Conservation (phyloP, 2,888 invertebrate species). For the Pseudoips prasinana region DNA sequence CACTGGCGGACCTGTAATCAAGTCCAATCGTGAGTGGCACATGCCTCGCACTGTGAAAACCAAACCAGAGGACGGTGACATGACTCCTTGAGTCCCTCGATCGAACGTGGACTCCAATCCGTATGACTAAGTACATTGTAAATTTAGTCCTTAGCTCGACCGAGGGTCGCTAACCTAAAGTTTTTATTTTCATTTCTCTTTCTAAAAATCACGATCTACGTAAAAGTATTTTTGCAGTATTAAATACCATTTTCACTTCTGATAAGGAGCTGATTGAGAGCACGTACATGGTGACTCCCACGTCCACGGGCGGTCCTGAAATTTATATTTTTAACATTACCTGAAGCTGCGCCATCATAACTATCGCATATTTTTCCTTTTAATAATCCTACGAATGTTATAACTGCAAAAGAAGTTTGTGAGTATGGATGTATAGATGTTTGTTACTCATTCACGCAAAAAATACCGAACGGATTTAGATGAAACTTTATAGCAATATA, state of each 20-base stretch:
- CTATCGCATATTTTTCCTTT: conserved; percentile 5
- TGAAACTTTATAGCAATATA: too few relatives aligned
- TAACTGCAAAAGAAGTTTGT: too few relatives aligned
- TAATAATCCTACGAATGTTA: neutral
- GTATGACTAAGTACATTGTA: conserved; percentile 3
- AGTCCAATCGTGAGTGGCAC: conserved; percentile 72
- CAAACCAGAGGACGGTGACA: conserved; percentile 41
- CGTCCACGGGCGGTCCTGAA: conserved; percentile 89
- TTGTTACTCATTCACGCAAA: too few relatives aligned
- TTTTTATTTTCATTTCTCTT: conserved; percentile 31
- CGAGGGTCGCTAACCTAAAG: conserved; percentile 47
- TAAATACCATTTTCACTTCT: conserved; percentile 90
- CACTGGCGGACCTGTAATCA: conserved; percentile 96
- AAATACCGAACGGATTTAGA: too few relatives aligned
- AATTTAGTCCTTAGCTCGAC: conserved; percentile 40
- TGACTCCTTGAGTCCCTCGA: conserved; percentile 45
- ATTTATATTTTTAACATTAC: conserved; percentile 59
- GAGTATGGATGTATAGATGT: too few relatives aligned
- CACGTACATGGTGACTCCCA: conserved; percentile 92
- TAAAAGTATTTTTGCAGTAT: conserved; percentile 52
- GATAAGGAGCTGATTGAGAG: conserved; percentile 91
- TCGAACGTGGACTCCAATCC: conserved; percentile 38
- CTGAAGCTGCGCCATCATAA: conserved; percentile 22
- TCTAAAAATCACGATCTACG: conserved; percentile 51
- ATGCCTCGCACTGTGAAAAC: conserved; percentile 53